phyloP scores from a whole-genome alignment of 2,797 vertebrate species.

The Squalus acanthias region DNA sequence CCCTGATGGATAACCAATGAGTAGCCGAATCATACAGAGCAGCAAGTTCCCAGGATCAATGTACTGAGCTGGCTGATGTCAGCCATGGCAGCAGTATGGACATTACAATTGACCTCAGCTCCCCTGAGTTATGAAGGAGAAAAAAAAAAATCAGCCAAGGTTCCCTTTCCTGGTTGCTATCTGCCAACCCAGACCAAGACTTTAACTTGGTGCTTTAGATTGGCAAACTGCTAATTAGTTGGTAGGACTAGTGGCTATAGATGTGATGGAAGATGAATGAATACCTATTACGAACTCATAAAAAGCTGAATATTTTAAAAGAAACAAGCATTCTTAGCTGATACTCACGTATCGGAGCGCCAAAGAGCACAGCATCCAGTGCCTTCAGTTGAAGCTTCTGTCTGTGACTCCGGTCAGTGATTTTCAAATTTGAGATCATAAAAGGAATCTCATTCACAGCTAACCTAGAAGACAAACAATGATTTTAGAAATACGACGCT shows the following conservation, averaged over 20 bases:
- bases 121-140: not conserved
- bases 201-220: not conserved
- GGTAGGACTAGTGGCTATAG: not conserved
- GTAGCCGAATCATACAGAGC: not conserved
- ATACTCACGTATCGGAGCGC: conserved; percentile 86
- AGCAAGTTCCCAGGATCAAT: not conserved
- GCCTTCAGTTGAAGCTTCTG: conserved; percentile 95
- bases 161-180: not conserved
- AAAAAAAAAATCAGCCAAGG: not conserved
- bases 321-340: not conserved
- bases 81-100: not conserved
- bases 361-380: conserved; percentile 90
- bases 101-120: not conserved
- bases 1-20: not conserved
- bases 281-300: not conserved
- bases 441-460: conserved; percentile 89
- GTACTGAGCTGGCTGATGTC: not conserved
- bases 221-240: not conserved
- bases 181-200: not conserved
- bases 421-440: conserved; percentile 87
- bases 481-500: not conserved
- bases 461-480: conserved; percentile 67
- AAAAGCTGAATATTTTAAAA: not conserved
- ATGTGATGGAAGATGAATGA: not conserved
- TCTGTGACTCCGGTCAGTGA: conserved; percentile 89